Evolutionary conservation across 2,888 invertebrate species (phyloP).

Genomic region (Drymonia ruficornis): DNA sequence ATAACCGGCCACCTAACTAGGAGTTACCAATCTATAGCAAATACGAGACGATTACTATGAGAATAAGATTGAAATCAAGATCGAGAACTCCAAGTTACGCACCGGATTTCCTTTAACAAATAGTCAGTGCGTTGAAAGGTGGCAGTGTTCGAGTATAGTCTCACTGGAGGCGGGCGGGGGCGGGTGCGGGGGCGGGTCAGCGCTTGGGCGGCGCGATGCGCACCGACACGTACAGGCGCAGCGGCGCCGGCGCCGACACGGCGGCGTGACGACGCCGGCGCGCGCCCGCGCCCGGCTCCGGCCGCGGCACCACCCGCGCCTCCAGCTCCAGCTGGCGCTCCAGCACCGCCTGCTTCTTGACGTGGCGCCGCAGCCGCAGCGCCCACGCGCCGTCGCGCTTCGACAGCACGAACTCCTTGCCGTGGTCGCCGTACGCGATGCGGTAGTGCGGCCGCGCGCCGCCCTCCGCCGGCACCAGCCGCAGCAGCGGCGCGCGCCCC

Average conservation of each 20-base stretch:
- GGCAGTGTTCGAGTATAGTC: slow-evolving; percentile 7
- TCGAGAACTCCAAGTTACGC: neutral
- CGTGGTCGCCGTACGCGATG: slow-evolving; percentile 66
- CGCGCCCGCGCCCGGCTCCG: slow-evolving; percentile 22
- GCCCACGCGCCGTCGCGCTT: slow-evolving; percentile 74
- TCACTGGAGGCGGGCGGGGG: neutral
- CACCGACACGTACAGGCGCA: slow-evolving; percentile 71
- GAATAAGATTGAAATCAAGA: no score
- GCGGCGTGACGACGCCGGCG: slow-evolving; percentile 41
- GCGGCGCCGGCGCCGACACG: slow-evolving; percentile 55
- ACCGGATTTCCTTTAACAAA: neutral
- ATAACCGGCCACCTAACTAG: neutral
- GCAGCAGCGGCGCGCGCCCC: slow-evolving; percentile 69
- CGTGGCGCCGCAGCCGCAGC: slow-evolving; percentile 60
- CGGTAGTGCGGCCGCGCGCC: slow-evolving; percentile 70
- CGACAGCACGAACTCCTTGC: slow-evolving; percentile 61
- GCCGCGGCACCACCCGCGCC: slow-evolving; percentile 53
- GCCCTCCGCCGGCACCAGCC: slow-evolving; percentile 67
- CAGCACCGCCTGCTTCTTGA: slow-evolving; percentile 47
- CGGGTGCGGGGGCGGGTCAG: slow-evolving; percentile 29
- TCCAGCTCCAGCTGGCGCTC: slow-evolving; percentile 71
- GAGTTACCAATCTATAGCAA: neutral
- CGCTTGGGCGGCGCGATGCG: slow-evolving; percentile 52
- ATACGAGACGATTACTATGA: neutral
- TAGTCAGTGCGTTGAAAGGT: slow-evolving; percentile 1